Percentiles rank a stretch among this genome's conserved stretches.
Conservation (phyloP, 2,797 vertebrate species). For the Vespertilio murinus region DNA sequence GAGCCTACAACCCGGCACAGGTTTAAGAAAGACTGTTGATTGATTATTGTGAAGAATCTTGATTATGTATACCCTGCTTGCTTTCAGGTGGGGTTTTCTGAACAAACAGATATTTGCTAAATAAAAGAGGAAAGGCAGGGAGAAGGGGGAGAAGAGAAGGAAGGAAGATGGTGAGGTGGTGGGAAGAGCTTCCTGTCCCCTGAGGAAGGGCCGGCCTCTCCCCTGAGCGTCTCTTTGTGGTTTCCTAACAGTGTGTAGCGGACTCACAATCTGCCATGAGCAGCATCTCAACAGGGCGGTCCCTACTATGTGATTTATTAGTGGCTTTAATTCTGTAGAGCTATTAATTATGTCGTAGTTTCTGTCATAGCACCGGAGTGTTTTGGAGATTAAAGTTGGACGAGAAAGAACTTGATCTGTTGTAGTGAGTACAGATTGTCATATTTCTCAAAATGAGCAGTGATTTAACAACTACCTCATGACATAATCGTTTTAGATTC, state of each 20-base stretch:
- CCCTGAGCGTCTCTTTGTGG: background rate
- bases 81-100: conserved; percentile 14
- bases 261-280: background rate
- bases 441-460: background rate
- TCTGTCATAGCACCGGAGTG: background rate
- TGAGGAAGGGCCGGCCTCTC: background rate
- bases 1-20: background rate
- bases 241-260: background rate
- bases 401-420: background rate
- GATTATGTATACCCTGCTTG: background rate
- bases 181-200: background rate
- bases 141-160: background rate
- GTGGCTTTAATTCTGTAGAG: background rate
- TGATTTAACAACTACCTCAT: background rate
- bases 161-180: background rate
- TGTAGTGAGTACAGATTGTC: background rate
- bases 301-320: background rate
- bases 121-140: background rate
- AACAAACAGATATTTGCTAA: conserved; percentile 30
- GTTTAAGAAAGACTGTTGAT: background rate
- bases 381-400: background rate
- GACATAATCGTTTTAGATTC: background rate
- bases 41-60: background rate
- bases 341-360: background rate
- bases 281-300: background rate